Evolutionary conservation across 2,888 invertebrate species (phyloP).

Genomic region (Mantis religiosa): DNA sequence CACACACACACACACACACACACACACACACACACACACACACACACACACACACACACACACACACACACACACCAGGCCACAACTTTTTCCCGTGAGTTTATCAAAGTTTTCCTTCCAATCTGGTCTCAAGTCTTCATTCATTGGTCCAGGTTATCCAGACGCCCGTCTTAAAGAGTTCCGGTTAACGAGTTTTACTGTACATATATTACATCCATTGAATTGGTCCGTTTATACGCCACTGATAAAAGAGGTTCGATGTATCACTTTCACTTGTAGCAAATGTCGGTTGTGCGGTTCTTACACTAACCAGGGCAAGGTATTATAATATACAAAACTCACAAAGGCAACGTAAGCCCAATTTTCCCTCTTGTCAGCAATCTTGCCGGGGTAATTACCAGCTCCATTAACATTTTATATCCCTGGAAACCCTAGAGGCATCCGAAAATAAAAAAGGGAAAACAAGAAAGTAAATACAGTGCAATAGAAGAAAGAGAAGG

Average conservation of each 20-base stretch:
- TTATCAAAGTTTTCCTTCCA: too few relatives aligned
- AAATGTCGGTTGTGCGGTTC: background rate
- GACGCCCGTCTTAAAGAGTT: too few relatives aligned
- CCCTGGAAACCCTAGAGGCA: conserved; percentile 11
- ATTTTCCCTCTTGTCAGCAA: conserved; percentile 16
- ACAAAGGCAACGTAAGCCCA: conserved; percentile 19
- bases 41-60: too few relatives aligned
- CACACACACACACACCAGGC: too few relatives aligned
- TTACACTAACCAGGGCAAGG: background rate
- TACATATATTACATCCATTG: too few relatives aligned
- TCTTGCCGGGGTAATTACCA: conserved; percentile 19
- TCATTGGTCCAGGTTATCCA: too few relatives aligned
- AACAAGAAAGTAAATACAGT: conserved; percentile 3
- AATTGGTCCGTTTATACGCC: too few relatives aligned
- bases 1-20: too few relatives aligned
- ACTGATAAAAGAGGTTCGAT: background rate
- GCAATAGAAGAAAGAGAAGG: background rate
- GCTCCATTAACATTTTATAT: conserved; percentile 22
- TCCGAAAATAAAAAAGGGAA: background rate
- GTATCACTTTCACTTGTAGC: background rate
- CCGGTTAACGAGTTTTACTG: too few relatives aligned
- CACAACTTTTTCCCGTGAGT: too few relatives aligned
- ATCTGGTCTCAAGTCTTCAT: too few relatives aligned
- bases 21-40: too few relatives aligned
- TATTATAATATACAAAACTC: conserved; percentile 17